These are phyloP conservation scores for Leptocoma aspasia DNA, from an alignment of 2,113 vertebrate species.

Conservation along the genomic window DNA sequence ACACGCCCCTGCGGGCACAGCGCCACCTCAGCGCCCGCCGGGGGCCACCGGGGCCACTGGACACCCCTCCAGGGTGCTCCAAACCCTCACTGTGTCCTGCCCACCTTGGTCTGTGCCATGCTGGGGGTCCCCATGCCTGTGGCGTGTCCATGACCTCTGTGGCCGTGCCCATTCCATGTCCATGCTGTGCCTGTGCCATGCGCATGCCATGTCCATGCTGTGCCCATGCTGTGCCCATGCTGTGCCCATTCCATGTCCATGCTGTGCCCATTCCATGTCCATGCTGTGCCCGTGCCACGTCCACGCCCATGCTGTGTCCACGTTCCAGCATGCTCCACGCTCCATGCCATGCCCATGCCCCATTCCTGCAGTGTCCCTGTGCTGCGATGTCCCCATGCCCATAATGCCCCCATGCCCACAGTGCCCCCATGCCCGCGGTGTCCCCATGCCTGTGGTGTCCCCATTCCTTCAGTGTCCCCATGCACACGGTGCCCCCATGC, in stretches of 20 bases:
- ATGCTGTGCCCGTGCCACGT: fast-evolving
- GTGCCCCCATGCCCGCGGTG: background rate
- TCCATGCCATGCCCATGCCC: fast-evolving
- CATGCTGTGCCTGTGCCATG: fast-evolving
- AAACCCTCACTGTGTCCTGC: background rate
- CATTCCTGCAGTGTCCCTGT: background rate
- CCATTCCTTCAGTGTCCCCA: fast-evolving
- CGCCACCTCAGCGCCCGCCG: background rate
- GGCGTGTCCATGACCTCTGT: fast-evolving
- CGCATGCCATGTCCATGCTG: fast-evolving
- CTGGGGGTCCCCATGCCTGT: fast-evolving
- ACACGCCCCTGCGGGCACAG: constrained; percentile 85
- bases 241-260: fast-evolving
- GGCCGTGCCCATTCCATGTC: too few species aligned
- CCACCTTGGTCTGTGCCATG: fast-evolving
- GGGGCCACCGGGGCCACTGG: background rate
- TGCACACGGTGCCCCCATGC: fast-evolving
- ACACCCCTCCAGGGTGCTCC: fast-evolving
- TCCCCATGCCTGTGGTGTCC: background rate
- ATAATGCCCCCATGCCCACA: fast-evolving
- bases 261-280: fast-evolving
- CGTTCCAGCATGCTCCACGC: too few species aligned
- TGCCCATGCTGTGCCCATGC: fast-evolving
- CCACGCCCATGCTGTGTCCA: background rate
- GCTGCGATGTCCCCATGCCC: background rate